Base-by-base conservation (phyloP, 2,797 vertebrate species). In the Epinephelus coioides region DNA sequence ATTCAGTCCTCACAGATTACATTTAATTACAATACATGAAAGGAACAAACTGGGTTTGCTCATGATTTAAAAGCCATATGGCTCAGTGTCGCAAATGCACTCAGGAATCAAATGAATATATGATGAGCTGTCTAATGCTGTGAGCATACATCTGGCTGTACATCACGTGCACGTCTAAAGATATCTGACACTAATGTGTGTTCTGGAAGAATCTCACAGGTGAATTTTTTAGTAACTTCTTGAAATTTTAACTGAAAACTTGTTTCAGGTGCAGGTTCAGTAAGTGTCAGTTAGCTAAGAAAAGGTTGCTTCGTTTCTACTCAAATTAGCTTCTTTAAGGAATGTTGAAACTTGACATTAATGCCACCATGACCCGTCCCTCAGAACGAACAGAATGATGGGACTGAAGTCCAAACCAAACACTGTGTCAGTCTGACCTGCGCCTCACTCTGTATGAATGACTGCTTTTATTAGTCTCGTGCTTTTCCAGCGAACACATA, bases 401-500 rank as follows among this genome's bases (percentile, higher is more conserved):
- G 49, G 34, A 49, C 57, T 59, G 54, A 64, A 54, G 55, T 64
- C 69, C 1, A 93, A 94, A 93, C 89, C 93, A 90, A 91, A 83
- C 89, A 78, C 57, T 5, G 67, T 18, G 66, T 65, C 14, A 85
- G 91, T 93, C 85, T 81, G 49, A 34, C 34, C 34, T 34, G 34
- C 34, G 15, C 47, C 83, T 55, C 79, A 88, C 86, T 91, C 81
- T 83, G 27, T 15, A n/a, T 11, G 54, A 63, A 56, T 38, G 68
- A 17, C 55, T 66, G 53, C 70, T 78, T 88, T 86, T 84, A 62
- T 76, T 88, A 69, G 91, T 95, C 95, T 95, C 87, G 89, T 86
- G 85, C 80, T 91, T 88, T 79, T 46, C 90, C 75, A 85, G 85
- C 51, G 80, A 73, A 27, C 91, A 91, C 91, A 91, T 91, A 40